phyloP scores from a whole-genome alignment of 2,113 vertebrate species.

The Chionodraco myersi region DNA sequence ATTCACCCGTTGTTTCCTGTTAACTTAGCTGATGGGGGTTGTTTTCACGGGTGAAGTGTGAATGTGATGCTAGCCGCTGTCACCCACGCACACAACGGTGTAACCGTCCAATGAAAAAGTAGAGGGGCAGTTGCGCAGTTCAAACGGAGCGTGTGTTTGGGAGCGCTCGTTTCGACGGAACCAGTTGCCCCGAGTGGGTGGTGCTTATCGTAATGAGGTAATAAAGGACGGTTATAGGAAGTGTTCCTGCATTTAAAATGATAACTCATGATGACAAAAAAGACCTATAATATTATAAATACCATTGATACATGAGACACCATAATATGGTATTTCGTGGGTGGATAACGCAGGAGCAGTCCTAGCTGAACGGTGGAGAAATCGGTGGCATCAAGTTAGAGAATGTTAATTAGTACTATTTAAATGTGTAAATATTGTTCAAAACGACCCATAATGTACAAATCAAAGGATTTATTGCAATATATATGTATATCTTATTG shows the following conservation, averaged over 20 bases:
- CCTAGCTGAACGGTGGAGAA: not conserved
- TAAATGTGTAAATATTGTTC: not conserved
- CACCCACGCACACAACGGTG: slow-evolving; percentile 28
- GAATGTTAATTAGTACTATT: not conserved
- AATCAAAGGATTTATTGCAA: not conserved
- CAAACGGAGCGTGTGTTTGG: not conserved
- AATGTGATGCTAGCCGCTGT: slow-evolving; percentile 53
- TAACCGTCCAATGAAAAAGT: slow-evolving; percentile 57
- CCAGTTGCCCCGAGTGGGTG: not conserved
- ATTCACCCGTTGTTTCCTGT: not conserved
- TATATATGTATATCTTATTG: too few relatives aligned
- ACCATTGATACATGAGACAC: not conserved
- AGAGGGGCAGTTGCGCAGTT: slow-evolving; percentile 43
- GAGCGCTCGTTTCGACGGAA: not conserved
- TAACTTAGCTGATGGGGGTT: not conserved
- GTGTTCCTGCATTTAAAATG: not conserved
- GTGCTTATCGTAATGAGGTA: not conserved
- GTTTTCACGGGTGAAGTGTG: slow-evolving; percentile 11
- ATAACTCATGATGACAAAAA: not conserved
- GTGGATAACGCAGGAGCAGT: not conserved
- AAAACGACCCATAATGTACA: not conserved
- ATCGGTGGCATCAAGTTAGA: not conserved
- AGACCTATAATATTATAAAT: not conserved
- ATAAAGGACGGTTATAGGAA: not conserved
- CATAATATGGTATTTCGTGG: not conserved